phyloP scores from a whole-genome alignment of 2,797 vertebrate species.

The Florisuga fusca region DNA sequence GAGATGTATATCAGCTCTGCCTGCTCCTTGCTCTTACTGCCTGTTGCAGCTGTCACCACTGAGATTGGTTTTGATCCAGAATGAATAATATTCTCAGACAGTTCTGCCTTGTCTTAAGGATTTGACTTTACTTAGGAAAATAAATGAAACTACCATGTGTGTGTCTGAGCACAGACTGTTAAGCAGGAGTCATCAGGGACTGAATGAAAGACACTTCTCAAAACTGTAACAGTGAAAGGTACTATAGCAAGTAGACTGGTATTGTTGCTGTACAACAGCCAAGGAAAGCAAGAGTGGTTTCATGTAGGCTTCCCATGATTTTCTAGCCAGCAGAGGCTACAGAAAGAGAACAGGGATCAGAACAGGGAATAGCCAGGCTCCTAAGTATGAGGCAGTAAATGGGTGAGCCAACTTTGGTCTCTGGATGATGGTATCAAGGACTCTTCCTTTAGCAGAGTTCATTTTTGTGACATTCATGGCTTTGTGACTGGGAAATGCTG shows the following conservation, averaged over 20 bases:
- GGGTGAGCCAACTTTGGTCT: background rate
- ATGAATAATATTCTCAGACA: conserved; percentile 45
- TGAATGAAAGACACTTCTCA: conserved; percentile 7
- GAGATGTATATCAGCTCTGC: background rate
- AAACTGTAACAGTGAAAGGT: background rate
- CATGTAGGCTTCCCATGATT: background rate
- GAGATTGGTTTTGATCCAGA: conserved; percentile 33
- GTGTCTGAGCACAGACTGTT: conserved; percentile 32
- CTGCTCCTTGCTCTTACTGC: conserved; percentile 7
- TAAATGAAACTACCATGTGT: conserved; percentile 25
- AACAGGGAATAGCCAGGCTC: background rate
- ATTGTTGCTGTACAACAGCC: background rate
- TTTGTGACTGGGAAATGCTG: background rate
- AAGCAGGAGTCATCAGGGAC: background rate
- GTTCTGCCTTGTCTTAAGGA: conserved; percentile 25
- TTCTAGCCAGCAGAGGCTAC: background rate
- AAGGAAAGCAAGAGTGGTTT: background rate
- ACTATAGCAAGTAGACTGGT: background rate
- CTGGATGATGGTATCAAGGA: background rate
- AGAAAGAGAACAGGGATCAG: background rate
- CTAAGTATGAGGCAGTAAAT: background rate
- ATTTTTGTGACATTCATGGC: background rate
- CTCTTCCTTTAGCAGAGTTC: background rate
- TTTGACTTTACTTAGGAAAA: conserved; percentile 40
- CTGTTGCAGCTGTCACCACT: conserved; percentile 11